phyloP scores from a whole-genome alignment of 2,888 invertebrate species.

The Stomorhina lunata region DNA sequence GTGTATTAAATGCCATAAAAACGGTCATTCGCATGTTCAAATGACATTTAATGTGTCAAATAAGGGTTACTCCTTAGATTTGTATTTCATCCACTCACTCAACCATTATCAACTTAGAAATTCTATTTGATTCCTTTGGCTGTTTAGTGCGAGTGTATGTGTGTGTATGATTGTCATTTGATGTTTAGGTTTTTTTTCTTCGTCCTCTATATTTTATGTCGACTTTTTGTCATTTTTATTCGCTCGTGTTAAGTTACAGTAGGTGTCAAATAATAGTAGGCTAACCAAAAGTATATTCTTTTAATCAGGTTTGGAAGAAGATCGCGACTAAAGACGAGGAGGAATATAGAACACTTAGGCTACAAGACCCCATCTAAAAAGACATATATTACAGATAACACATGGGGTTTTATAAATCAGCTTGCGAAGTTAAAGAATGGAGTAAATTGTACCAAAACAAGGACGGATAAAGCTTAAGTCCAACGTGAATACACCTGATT shows the following conservation, averaged over 20 bases:
- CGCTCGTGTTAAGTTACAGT: constrained; percentile 18
- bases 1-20: constrained; percentile 72
- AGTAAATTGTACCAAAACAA: too few relatives aligned
- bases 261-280: neutral
- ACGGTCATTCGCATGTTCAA: constrained; percentile 74
- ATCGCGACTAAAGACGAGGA: too few relatives aligned
- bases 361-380: too few relatives aligned
- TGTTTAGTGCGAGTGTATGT: constrained; percentile 54
- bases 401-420: too few relatives aligned
- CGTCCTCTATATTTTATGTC: neutral
- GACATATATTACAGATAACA: too few relatives aligned
- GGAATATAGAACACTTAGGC: too few relatives aligned
- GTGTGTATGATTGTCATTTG: constrained; percentile 52
- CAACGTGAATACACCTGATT: too few relatives aligned
- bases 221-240: constrained; percentile 39
- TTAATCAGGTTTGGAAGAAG: too few relatives aligned
- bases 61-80: constrained; percentile 70
- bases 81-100: constrained; percentile 53
- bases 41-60: constrained; percentile 78
- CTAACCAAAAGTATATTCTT: neutral
- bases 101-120: constrained; percentile 70
- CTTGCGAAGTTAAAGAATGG: too few relatives aligned
- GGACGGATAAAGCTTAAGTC: too few relatives aligned
- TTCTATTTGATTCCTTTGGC: constrained; percentile 61
- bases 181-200: constrained; percentile 15